Evolutionary conservation across 2,888 invertebrate genomes (phyloP).

Genomic region (Andrena chrysosceles): DNA sequence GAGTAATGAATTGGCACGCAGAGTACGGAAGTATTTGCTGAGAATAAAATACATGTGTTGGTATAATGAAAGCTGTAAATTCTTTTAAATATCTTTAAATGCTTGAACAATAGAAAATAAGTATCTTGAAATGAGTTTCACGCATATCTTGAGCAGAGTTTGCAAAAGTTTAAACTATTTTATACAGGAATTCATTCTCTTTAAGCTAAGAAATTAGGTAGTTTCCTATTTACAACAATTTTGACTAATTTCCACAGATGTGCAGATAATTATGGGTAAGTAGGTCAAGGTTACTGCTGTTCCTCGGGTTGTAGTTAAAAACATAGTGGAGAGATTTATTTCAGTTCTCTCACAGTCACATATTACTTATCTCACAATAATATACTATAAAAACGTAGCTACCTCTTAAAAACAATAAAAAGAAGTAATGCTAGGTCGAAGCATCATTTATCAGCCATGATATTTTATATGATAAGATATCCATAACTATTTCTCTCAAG

Average conservation of each 20-base stretch:
- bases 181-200: neutral
- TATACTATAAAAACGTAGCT: neutral
- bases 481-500: neutral
- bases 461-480: neutral
- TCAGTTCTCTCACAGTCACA: constrained; percentile 11
- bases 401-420: neutral
- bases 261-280: constrained; percentile 19
- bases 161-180: neutral
- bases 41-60: constrained; percentile 53
- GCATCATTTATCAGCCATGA: neutral
- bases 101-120: constrained; percentile 22
- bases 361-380: neutral
- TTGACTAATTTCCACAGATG: neutral
- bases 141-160: too few species aligned
- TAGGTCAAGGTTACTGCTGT: constrained; percentile 38
- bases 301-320: neutral
- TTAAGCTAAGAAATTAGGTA: neutral
- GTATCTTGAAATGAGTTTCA: too few species aligned
- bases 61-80: neutral
- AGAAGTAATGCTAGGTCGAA: neutral
- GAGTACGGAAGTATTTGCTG: constrained; percentile 70
- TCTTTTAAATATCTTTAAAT: too few species aligned
- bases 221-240: neutral
- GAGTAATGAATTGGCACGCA: constrained; percentile 63
- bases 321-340: constrained; percentile 1